These are phyloP conservation scores for Eulithis testata DNA, from an alignment of 2,888 invertebrate species.

Conservation along the genomic window DNA sequence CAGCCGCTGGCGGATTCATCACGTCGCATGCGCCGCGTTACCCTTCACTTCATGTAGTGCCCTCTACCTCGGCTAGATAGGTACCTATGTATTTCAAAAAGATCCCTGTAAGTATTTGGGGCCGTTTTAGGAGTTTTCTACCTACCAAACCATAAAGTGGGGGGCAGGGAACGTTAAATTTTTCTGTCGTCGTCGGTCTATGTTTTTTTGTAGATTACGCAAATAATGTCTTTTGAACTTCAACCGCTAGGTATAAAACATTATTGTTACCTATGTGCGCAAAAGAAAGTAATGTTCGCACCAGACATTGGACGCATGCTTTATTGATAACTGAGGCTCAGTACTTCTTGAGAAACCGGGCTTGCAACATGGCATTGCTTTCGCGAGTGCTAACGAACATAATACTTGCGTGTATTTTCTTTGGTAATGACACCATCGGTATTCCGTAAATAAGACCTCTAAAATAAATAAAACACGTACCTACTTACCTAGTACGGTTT, in stretches of 20 bases:
- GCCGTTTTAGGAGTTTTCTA: too few species aligned
- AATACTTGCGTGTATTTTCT: conserved; percentile 52
- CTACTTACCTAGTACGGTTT: too few species aligned
- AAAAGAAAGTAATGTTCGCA: conserved; percentile 69
- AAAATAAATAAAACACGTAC: neutral
- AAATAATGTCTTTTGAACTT: neutral
- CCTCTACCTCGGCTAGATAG: too few species aligned
- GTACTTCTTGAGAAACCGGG: conserved; percentile 67
- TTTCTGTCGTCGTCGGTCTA: too few species aligned
- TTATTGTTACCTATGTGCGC: conserved; percentile 29
- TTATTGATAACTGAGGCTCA: conserved; percentile 46
- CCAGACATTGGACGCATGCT: conserved; percentile 48
- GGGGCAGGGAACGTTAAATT: too few species aligned
- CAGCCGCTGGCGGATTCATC: too few species aligned
- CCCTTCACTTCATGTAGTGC: too few species aligned
- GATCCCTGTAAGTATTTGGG: too few species aligned
- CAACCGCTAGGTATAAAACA: conserved; percentile 13
- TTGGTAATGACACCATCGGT: conserved; percentile 58
- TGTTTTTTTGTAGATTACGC: too few species aligned
- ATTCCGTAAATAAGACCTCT: neutral
- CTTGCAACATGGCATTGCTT: conserved; percentile 69
- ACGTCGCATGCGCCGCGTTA: too few species aligned
- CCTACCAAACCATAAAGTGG: too few species aligned
- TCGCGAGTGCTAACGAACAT: conserved; percentile 51
- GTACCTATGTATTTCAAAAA: too few species aligned